A percentile compares a stretch with the other conserved stretches of the same genome.
These are phyloP conservation scores for Branchipolynoe longqiensis DNA, from an alignment of 2,888 invertebrate species.

Conservation along the genomic window DNA sequence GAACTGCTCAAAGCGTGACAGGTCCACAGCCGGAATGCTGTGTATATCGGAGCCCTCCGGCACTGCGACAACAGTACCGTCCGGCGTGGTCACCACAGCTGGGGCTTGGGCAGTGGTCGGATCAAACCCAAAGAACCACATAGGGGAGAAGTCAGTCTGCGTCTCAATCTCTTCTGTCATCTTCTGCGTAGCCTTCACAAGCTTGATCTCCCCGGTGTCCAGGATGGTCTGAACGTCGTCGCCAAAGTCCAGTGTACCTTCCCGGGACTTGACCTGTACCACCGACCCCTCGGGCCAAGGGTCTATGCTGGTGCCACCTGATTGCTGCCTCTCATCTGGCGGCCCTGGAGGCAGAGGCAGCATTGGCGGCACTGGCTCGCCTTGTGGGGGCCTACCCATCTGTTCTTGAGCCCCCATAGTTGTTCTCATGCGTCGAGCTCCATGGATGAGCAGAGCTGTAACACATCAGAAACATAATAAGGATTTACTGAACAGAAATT, in stretches of 20 bases:
- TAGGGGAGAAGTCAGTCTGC: conserved; percentile 62
- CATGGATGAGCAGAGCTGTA: conserved; percentile 56
- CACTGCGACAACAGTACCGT: conserved; percentile 18
- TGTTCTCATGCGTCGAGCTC: conserved; percentile 55
- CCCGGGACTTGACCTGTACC: conserved; percentile 25
- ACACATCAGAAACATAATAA: conserved; percentile 1
- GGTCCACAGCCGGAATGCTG: conserved; percentile 60
- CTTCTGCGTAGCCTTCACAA: conserved; percentile 57
- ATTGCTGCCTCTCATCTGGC: not conserved
- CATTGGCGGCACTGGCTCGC: not conserved
- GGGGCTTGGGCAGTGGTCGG: conserved; percentile 18
- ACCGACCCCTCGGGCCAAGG: conserved; percentile 7
- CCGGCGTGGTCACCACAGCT: not conserved
- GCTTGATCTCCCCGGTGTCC: conserved; percentile 64
- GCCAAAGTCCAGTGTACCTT: conserved; percentile 56
- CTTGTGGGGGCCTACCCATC: not conserved
- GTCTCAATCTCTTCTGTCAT: conserved; percentile 60
- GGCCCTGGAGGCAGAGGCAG: not conserved
- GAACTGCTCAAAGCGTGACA: conserved; percentile 64
- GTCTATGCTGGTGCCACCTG: too few species aligned
- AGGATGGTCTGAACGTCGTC: conserved; percentile 62
- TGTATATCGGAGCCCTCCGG: conserved; percentile 12
- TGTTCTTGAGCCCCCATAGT: conserved; percentile 47
- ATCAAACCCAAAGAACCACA: conserved; percentile 61
- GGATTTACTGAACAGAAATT: too few species aligned